Evolutionary conservation across 2,113 vertebrate genomes (phyloP).

Genomic region (Delphinapterus leucas): DNA sequence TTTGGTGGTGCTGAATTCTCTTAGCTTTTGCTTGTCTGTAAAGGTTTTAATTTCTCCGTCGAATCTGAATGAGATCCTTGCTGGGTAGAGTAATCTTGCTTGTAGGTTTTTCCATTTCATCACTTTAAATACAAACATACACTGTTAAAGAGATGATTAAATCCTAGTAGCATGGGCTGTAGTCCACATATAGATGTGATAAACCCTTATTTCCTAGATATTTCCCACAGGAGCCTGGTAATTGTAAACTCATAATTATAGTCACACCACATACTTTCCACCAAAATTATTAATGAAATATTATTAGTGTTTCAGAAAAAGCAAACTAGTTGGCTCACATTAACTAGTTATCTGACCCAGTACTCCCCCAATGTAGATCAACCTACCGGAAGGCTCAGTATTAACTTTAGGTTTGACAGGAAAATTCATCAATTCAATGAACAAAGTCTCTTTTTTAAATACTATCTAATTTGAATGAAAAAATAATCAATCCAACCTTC

Average conservation of each 20-base stretch:
- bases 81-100: too few species aligned
- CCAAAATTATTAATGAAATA: background rate
- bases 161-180: background rate
- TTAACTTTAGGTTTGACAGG: conserved; percentile 21
- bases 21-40: too few species aligned
- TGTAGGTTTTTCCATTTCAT: too few species aligned
- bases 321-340: background rate
- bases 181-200: background rate
- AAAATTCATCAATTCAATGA: background rate
- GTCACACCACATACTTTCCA: background rate
- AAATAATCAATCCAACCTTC: conserved; percentile 21
- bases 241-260: background rate
- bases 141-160: background rate
- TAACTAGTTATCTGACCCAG: background rate
- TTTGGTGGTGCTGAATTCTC: too few species aligned
- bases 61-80: too few species aligned
- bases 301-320: conserved; percentile 3
- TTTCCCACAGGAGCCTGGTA: background rate
- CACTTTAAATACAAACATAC: background rate
- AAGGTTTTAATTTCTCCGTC: too few species aligned
- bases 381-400: background rate
- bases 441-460: conserved; percentile 23
- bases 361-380: background rate
- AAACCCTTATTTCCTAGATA: background rate
- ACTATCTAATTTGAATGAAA: conserved; percentile 10